phyloP scores from a whole-genome alignment of 2,888 invertebrate genomes.

The Gymnocheta viridis region DNA sequence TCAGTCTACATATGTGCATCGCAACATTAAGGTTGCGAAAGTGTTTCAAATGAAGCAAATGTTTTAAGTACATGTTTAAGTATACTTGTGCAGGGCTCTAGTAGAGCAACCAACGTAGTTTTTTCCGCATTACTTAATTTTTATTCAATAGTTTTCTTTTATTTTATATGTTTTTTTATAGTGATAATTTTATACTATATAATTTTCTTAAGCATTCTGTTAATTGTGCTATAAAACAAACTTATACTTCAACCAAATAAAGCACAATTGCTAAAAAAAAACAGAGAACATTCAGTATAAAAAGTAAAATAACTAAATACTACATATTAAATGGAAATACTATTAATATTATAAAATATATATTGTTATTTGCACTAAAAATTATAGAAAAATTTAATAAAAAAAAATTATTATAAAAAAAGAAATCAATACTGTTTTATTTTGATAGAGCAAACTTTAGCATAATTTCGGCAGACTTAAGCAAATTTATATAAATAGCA shows the following conservation, averaged over 20 bases:
- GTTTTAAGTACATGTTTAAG: too few species aligned
- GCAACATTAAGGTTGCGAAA: too few species aligned
- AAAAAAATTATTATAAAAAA: conserved; percentile 21
- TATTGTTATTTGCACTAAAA: conserved; percentile 72
- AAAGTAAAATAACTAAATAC: conserved; percentile 38
- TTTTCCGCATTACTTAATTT: too few species aligned
- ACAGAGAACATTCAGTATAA: conserved; percentile 35
- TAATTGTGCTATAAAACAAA: not conserved
- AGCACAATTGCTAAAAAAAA: conserved; percentile 52
- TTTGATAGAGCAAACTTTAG: not conserved
- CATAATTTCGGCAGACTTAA: too few species aligned
- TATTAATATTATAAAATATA: conserved; percentile 60
- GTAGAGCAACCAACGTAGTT: too few species aligned
- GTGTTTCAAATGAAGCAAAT: too few species aligned
- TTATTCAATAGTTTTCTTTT: too few species aligned
- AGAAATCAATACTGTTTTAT: not conserved
- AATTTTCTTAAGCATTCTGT: not conserved
- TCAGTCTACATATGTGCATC: too few species aligned
- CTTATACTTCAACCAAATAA: conserved; percentile 28
- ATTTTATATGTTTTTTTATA: too few species aligned
- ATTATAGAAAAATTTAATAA: conserved; percentile 62
- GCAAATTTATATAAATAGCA: too few species aligned
- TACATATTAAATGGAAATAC: conserved; percentile 43
- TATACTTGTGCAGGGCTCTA: too few species aligned
- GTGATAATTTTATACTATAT: too few species aligned